Percentiles rank a stretch among this genome's conserved stretches.
Conservation (phyloP, 2,797 vertebrate genomes). For the Bucorvus abyssinicus region DNA sequence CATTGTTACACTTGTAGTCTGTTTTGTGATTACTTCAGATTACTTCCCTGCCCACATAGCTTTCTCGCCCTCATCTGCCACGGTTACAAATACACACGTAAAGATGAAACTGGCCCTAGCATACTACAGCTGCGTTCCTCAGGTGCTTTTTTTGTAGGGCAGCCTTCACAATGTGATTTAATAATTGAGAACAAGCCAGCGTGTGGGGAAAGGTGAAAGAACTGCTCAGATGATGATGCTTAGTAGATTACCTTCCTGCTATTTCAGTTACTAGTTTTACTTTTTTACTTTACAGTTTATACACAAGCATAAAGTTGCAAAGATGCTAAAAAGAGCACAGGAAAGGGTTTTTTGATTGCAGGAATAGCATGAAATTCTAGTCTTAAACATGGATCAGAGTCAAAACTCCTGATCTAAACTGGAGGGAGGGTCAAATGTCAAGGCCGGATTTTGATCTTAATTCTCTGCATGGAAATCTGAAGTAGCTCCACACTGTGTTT, state of each 20-base stretch:
- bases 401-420: not conserved
- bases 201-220: not conserved
- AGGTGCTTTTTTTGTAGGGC: conserved; percentile 29
- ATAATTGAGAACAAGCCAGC: not conserved
- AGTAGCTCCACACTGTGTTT: not conserved
- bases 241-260: not conserved
- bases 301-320: not conserved
- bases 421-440: not conserved
- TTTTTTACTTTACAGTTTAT: not conserved
- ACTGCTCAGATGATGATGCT: not conserved
- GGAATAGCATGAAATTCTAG: not conserved
- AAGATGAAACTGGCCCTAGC: not conserved
- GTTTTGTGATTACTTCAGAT: conserved; percentile 49
- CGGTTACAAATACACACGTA: not conserved
- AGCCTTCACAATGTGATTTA: not conserved
- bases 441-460: not conserved
- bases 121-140: conserved; percentile 12
- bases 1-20: conserved; percentile 57
- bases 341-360: not conserved
- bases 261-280: not conserved
- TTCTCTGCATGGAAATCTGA: not conserved
- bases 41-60: conserved; percentile 38
- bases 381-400: not conserved
- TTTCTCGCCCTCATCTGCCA: conserved; percentile 44
- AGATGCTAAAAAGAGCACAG: not conserved